Evolutionary conservation across 2,113 vertebrate genomes (phyloP), one percentile per base, ranked within the genome.

Genomic region (Mesocricetus auratus): DNA sequence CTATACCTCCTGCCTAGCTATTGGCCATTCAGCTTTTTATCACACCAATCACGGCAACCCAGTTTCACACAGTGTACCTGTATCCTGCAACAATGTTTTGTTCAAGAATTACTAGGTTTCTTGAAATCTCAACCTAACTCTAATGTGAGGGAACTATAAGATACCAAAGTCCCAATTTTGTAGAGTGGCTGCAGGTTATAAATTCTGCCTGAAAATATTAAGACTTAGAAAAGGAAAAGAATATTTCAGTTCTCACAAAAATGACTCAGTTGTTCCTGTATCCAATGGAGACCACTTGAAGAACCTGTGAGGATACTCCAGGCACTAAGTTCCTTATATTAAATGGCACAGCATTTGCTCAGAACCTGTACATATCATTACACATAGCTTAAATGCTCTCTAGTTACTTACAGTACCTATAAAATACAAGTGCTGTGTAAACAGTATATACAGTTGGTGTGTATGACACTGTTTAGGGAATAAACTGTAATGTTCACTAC

Each of bases 181-280:
- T 88, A 50, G 3, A 2, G n/a, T 85, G 36, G 19, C 17, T 53
- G 79, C 62, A 85, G 3, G 15, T 56, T 96, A 7, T 95, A 73
- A 74, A 56, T 94, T 89, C 91, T 92, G 36, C 39, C 4, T 94
- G 33, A 82, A 95, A 93, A 89, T 71, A 29, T n/a, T 77, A 73
- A 66, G 17, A 73, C 10, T 89, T 92, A 58, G 17, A 94, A 86
- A 93, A 73, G 50, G 45, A 8, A 81, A 93, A 81, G 24, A 19
- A 42, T 73, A 3, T 91, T 29, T 7, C 73, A 0, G 36, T 78
- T 89, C 47, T 96, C 68, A 62, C 4, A 92, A 82, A 88, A 29
- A 47, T 11, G 68, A 13, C 50, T 31, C 3, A 8, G 33, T 62
- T 29, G 42, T 39, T 33, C 77, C 33, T 82, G 60, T 82, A 17